Evolutionary conservation across 2,888 invertebrate species (phyloP).

Genomic region (Brassicogethes aeneus): DNA sequence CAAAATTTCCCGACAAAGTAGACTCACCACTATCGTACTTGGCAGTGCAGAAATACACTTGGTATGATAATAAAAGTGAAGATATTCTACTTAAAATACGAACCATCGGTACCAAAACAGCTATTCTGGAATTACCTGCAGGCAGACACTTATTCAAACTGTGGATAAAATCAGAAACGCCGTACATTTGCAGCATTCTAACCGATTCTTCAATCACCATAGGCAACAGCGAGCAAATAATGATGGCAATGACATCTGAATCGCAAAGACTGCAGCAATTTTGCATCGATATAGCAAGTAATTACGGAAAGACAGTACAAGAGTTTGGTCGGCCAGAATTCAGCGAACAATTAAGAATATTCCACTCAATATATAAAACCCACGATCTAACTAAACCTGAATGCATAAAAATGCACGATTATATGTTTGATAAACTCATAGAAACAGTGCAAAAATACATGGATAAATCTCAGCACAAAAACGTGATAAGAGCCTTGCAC

Average conservation of each 20-base stretch:
- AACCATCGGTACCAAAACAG: background rate
- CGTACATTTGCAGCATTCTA: background rate
- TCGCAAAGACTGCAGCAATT: background rate
- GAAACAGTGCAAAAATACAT: background rate
- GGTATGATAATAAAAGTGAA: background rate
- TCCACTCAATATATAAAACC: background rate
- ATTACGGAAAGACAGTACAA: background rate
- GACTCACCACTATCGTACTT: background rate
- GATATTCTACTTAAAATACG: background rate
- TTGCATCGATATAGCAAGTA: background rate
- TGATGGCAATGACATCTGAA: background rate
- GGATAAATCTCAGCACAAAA: background rate
- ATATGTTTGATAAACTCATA: background rate
- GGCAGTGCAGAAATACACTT: background rate
- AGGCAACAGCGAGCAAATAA: background rate
- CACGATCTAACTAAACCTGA: background rate
- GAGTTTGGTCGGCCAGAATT: background rate
- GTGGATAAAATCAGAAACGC: background rate
- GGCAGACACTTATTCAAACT: background rate
- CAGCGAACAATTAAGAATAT: background rate
- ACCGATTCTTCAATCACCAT: background rate
- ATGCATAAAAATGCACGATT: background rate
- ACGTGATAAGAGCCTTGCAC: slow-evolving; percentile 1
- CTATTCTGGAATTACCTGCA: background rate
- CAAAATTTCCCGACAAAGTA: background rate